Evolutionary conservation across 2,888 invertebrate species (phyloP).

Genomic region (Nomada ruficornis): DNA sequence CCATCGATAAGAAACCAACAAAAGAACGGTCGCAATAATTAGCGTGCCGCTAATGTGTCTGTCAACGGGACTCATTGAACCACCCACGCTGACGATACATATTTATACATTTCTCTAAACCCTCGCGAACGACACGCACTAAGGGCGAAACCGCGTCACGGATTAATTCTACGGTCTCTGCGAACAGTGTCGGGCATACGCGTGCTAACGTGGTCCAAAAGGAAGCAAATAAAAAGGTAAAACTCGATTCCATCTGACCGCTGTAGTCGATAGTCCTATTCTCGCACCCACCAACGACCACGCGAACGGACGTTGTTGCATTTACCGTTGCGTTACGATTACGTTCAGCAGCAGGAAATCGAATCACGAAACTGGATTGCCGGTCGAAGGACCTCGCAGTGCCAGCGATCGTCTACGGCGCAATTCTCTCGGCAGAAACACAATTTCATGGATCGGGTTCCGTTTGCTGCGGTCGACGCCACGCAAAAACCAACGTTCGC

Average conservation of each 20-base stretch:
- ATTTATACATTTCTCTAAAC: background rate
- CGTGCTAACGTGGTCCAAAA: background rate
- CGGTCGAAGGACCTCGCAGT: background rate
- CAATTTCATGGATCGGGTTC: slow-evolving; percentile 19
- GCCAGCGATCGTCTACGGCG: background rate
- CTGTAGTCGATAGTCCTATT: background rate
- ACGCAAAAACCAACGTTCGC: background rate
- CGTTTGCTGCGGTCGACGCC: background rate
- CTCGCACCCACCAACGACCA: background rate
- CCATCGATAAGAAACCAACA: background rate
- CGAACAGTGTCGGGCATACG: background rate
- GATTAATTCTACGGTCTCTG: background rate
- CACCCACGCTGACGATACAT: background rate
- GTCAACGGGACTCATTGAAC: slow-evolving; percentile 20
- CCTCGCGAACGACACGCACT: background rate
- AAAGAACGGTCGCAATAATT: background rate
- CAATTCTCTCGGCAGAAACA: slow-evolving; percentile 18
- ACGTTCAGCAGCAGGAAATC: slow-evolving; percentile 18
- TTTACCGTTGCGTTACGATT: slow-evolving; percentile 38
- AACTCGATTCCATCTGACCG: slow-evolving; percentile 12
- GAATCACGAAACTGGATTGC: slow-evolving; percentile 18
- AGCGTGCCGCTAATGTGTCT: slow-evolving; percentile 10
- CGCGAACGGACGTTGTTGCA: slow-evolving; percentile 8
- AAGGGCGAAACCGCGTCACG: background rate
- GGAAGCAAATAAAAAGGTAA: too few species aligned